A percentile compares a stretch with the other conserved stretches of the same genome.
Conservation (phyloP, 2,113 vertebrate species). For the pig (Sus scrofa) region DNA sequence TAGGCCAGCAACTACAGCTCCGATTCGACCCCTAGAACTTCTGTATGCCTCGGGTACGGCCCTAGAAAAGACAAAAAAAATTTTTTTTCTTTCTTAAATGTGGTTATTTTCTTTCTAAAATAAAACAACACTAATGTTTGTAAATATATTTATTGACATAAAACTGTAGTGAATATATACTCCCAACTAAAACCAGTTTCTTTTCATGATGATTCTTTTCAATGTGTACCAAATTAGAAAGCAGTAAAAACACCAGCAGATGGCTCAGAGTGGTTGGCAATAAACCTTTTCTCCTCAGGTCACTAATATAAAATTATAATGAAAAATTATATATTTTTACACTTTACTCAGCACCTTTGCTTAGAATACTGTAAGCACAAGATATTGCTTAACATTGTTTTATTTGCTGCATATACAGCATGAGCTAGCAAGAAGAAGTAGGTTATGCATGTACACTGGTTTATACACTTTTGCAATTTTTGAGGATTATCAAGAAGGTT, state of each 20-base stretch:
- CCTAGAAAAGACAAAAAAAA: too few species aligned
- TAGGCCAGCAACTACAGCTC: too few species aligned
- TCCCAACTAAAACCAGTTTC: not conserved
- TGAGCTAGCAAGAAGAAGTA: not conserved
- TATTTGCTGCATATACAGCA: not conserved
- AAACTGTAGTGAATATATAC: conserved; percentile 19
- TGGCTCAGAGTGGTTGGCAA: not conserved
- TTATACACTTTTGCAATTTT: conserved; percentile 5
- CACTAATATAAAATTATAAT: conserved; percentile 34
- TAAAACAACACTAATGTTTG: not conserved
- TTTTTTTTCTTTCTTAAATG: conserved; percentile 56
- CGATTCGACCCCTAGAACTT: too few species aligned
- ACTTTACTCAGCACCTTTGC: not conserved
- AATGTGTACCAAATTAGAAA: not conserved
- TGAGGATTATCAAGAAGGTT: conserved; percentile 29
- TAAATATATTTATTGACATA: not conserved
- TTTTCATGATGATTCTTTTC: conserved; percentile 26
- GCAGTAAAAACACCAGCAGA: conserved; percentile 32
- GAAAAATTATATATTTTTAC: conserved; percentile 26
- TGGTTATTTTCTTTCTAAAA: conserved; percentile 48
- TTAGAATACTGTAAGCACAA: not conserved
- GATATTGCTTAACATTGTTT: not conserved
- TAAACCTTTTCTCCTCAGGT: not conserved
- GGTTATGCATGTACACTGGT: not conserved
- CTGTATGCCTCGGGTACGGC: too few species aligned